These are phyloP conservation scores for Mus spicilegus DNA, from an alignment of 2,113 vertebrate genomes.

Conservation along the genomic window DNA sequence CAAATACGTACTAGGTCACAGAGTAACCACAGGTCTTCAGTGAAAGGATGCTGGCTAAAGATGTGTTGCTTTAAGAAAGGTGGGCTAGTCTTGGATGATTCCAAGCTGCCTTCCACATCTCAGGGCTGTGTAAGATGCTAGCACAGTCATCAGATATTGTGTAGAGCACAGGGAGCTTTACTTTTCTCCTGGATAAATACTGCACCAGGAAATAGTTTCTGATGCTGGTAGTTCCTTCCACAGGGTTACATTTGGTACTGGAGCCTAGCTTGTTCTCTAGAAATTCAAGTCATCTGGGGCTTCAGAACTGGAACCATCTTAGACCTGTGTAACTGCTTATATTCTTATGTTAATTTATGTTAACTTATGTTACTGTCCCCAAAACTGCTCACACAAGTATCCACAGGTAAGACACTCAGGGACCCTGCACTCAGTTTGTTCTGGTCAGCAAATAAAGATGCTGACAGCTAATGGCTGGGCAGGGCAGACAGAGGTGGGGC, in stretches of 20 bases:
- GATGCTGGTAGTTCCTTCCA: background rate
- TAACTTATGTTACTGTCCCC: no score
- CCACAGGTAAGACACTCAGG: no score
- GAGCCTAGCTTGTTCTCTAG: background rate
- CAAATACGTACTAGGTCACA: background rate
- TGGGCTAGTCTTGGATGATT: background rate
- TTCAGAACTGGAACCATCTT: background rate
- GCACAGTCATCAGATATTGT: background rate
- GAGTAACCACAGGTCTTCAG: background rate
- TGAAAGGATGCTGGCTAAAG: background rate
- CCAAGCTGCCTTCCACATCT: background rate
- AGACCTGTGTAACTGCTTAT: background rate
- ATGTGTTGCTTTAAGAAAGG: background rate
- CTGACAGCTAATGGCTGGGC: no score
- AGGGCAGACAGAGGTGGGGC: no score
- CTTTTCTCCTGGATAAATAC: background rate
- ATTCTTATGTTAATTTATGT: no score
- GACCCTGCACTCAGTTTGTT: no score
- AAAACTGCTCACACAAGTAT: no score
- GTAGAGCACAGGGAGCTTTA: background rate
- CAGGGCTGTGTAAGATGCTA: background rate
- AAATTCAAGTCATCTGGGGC: background rate
- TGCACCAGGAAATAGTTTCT: background rate
- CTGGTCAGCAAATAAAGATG: no score
- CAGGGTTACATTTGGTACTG: background rate